Evolutionary conservation across 2,888 invertebrate species (phyloP), one percentile per base, ranked within the genome.

Genomic region (Lamellibrachia columna): DNA sequence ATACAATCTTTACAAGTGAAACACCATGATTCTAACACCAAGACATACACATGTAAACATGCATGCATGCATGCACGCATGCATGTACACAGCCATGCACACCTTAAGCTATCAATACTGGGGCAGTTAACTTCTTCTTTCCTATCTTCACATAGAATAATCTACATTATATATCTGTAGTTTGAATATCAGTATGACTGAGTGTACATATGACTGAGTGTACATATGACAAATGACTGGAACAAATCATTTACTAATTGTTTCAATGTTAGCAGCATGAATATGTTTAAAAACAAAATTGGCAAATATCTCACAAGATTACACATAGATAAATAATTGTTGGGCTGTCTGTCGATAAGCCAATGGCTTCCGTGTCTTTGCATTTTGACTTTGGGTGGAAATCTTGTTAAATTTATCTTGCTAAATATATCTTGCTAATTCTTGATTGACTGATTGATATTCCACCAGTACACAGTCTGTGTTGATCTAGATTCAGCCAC

Each of bases 1-100:
- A 4, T 3, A 75, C 75, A 15, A 75, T n/a, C 75, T 75, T 60
- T 75, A 75, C 75, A 22, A 75, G 22, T 75, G 75, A 75, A 75
- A 75, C 22, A 60, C 22, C 60, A 60, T n/a, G 22, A n/a, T 75
- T 15, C 75, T 93, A n/a, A 93, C 93, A 15, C 75, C 2, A 22
- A 75, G 58, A 58, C 22, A 7, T 40, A 91, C 91, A 28, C 28
- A 28, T 91, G 91, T 11, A 75, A 6, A 22, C 22, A 75, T 6
- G 6, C 75, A 75, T 15, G 6, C 22, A 15, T 15, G 3, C 6
- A 94, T 7, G 95, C 95, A 3, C 95, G 95, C 15, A 92, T 94
- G 0, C 92, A 93, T 52, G 95, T 95, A 8, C 91, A 95, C 9
- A 93, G 93, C 0, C 93, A 94, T 9, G 90, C 93, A 1, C 94